Percentiles rank a stretch among this genome's conserved stretches.
These are phyloP conservation scores for Cheilosia scutellata DNA, from an alignment of 2,888 invertebrate species.

Conservation along the genomic window DNA sequence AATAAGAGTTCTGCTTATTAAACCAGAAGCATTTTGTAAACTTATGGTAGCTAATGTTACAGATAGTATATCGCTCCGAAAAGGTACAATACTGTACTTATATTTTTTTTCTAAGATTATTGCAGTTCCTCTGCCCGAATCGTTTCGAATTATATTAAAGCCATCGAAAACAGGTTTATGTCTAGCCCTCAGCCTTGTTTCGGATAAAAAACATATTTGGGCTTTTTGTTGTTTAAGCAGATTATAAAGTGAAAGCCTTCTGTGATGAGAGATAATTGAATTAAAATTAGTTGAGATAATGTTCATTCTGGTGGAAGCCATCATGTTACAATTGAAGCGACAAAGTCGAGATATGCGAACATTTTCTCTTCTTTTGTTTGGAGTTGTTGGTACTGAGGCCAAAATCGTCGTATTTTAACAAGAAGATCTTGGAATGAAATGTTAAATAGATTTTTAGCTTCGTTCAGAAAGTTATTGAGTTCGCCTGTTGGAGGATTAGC, in stretches of 20 bases:
- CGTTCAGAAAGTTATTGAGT: constrained; percentile 26
- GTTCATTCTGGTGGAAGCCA: constrained; percentile 4
- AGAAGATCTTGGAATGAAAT: no score
- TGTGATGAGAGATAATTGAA: constrained; percentile 23
- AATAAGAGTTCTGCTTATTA: constrained; percentile 1
- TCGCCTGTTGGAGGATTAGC: constrained; percentile 1
- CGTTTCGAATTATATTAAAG: background rate
- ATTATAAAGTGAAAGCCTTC: constrained; percentile 13
- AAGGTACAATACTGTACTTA: no score
- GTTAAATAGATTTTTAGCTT: background rate
- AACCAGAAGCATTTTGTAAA: constrained; percentile 3
- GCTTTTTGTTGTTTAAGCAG: constrained; percentile 11
- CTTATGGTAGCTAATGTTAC: constrained; percentile 10
- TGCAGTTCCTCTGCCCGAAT: background rate
- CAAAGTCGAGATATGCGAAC: constrained; percentile 28
- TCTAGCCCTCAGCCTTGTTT: constrained; percentile 2
- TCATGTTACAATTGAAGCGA: constrained; percentile 25
- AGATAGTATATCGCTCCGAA: background rate
- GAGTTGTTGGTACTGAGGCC: constrained; percentile 2
- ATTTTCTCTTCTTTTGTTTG: constrained; percentile 9
- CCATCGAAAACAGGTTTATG: background rate
- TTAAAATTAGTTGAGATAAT: constrained; percentile 28
- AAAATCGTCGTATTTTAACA: background rate
- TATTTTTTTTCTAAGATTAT: no score
- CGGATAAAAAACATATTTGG: constrained; percentile 20